Base-by-base conservation (phyloP, 2,113 vertebrate species). In the Hyperopisus bebe region DNA sequence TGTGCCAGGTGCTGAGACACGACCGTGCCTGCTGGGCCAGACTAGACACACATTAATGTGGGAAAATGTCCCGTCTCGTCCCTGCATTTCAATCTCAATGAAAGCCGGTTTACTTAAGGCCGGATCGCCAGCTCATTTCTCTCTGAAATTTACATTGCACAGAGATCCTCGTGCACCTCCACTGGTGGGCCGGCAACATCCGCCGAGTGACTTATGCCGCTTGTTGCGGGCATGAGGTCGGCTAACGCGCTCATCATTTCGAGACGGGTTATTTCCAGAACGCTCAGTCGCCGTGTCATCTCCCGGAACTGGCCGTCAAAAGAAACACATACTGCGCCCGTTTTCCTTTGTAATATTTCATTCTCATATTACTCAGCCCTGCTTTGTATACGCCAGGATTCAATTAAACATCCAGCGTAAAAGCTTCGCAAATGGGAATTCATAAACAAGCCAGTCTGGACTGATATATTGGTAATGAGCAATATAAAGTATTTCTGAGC, bases 1-100 rank as follows among this genome's bases (percentile, higher is more conserved):
- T 24, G 91, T 95, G 93, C 94, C 95, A 96, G 96, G 94, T 95
- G 95, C 93, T 94, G 90, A 95, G 93, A 95, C 95, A 93, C 94
- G 95, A 94, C 95, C 96, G 95, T 95, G 96, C 96, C 95, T 96
- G 95, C 90, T 89, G 92, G 94, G 94, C 92, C 94, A 95, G 95
- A 94, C 91, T 94, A 95, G 95, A 95, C 94, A 95, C 94, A 95
- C 94, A 95, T 95, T 96, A 96, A 96, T 95, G 96, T 96, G 95
- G 94, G 95, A 95, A 96, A 94, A 93, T 89, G 94, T 95, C 94
- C 94, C 92, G 94, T 93, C 93, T 92, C 92, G 90, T 93, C 93
- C 92, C 94, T 94, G 93, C 93, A 95, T 94, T 95, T 95, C 93
- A 94, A 95, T 95, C 94, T 95, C 93, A 95, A 94, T 94, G 92